Base-by-base conservation (phyloP, 2,888 invertebrate species). In the Habrosyne pyritoides region DNA sequence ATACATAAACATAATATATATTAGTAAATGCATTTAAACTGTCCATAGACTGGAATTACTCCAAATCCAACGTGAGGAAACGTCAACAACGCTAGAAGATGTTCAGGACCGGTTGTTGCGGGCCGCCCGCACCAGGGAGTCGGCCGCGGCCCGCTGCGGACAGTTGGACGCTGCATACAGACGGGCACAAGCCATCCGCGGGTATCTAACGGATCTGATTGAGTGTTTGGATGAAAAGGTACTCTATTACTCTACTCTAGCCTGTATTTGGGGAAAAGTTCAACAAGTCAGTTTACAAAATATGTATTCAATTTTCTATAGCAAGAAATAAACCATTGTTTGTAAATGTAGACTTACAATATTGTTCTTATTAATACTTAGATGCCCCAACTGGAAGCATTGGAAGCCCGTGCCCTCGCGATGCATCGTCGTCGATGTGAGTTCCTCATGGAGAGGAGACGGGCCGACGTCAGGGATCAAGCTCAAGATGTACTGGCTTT, bases 151-250 rank as follows among this genome's bases (percentile, higher is more conserved):
- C 63, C 90, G 93, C 52, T 87, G 93, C 12, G 86, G 83, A 0
- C 77, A 84, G 59, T 94, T 98, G 54, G 97, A 97, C 67, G 95
- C 95, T 56, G 96, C 97, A 69, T 99, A 98, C 94, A 93, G 95
- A 77, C 97, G 98, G 92, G 99, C 98, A 94, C 99, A 99, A 94
- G 97, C 98, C 92, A 95, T 98, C 79, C 95, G 98, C 85, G 98
- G 98, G 79, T 99, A 98, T 94, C 95, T 98, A 83, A 97, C 97
- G 71, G 98, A 99, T 94, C 95, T 99, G 88, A 95, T 99, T 84
- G 99, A 99, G 93, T 99, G 99, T 93, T 94, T 99, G 77, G 98
- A 98, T 87, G 98, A 99, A 93, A 99, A 99, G 96, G 98, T 98
- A 70, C n/a, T 22, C n/a, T n/a, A n/a, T n/a, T n/a, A n/a, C n/a